These are phyloP conservation scores for Amphiprion clarkii DNA, from an alignment of 2,797 vertebrate genomes.

Conservation along the genomic window DNA sequence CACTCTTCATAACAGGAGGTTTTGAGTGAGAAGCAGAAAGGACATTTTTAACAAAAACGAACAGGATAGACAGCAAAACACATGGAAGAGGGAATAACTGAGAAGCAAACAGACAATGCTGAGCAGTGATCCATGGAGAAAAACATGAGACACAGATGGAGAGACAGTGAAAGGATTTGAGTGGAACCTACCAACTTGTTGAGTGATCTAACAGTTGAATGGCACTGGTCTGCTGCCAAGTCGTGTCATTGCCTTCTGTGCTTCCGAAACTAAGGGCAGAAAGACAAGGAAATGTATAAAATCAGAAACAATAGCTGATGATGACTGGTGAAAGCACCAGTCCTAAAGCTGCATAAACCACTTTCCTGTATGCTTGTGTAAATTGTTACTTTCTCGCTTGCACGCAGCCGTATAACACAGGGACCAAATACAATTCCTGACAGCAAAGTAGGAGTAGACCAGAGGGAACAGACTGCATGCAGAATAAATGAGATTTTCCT, in stretches of 20 bases:
- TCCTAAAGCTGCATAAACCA: background rate
- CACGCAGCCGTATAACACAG: background rate
- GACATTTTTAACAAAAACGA: slow-evolving; percentile 48
- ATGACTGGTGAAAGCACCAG: background rate
- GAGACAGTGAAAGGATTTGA: slow-evolving; percentile 22
- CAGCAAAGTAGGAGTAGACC: no score
- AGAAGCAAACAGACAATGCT: slow-evolving; percentile 19
- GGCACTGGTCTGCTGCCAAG: slow-evolving; percentile 16
- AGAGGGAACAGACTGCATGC: no score
- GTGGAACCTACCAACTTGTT: slow-evolving; percentile 68
- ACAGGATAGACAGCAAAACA: slow-evolving; percentile 16
- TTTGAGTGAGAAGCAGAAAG: slow-evolving; percentile 42
- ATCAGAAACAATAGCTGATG: background rate
- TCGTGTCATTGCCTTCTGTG: slow-evolving; percentile 20
- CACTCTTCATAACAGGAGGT: slow-evolving; percentile 50
- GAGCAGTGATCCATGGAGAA: slow-evolving; percentile 22
- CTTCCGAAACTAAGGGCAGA: slow-evolving; percentile 43
- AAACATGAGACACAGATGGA: slow-evolving; percentile 49
- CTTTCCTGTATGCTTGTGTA: no score
- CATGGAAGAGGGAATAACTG: slow-evolving; percentile 1
- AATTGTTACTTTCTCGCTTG: no score
- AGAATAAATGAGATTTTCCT: no score
- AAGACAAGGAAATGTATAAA: slow-evolving; percentile 15
- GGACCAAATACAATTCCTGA: no score
- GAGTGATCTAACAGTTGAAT: slow-evolving; percentile 54